Conservation (phyloP, 2,113 vertebrate genomes). For the Trichomycterus rosablanca region DNA sequence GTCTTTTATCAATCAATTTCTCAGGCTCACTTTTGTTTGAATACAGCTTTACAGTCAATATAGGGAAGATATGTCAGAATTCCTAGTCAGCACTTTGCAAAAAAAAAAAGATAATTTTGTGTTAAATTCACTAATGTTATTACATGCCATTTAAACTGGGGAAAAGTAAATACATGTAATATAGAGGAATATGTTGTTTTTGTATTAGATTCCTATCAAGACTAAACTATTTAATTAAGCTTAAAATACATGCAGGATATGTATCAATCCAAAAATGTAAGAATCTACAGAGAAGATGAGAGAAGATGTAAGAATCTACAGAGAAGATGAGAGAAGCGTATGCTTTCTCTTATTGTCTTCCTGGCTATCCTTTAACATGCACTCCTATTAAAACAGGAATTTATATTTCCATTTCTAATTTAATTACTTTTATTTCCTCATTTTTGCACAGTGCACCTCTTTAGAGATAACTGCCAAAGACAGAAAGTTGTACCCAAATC, state of each 20-base stretch:
- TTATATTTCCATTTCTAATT: slow-evolving; percentile 43
- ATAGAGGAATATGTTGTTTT: neutral
- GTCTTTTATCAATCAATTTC: slow-evolving; percentile 25
- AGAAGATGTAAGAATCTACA: no score
- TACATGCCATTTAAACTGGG: slow-evolving; percentile 23
- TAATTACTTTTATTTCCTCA: slow-evolving; percentile 9
- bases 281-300: no score
- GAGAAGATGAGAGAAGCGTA: no score
- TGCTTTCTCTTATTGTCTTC: slow-evolving; percentile 31
- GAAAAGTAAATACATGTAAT: neutral
- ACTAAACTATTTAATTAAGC: slow-evolving; percentile 3
- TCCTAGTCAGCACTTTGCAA: neutral
- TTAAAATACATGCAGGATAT: slow-evolving; percentile 49
- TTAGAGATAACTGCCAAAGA: slow-evolving; percentile 27
- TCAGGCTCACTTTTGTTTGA: neutral
- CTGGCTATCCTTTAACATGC: slow-evolving; percentile 24
- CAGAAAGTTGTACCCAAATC: slow-evolving; percentile 31
- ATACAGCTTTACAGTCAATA: slow-evolving; percentile 18
- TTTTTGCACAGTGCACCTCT: slow-evolving; percentile 64
- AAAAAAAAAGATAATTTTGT: no score
- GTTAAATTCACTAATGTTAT: slow-evolving; percentile 1
- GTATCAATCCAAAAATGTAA: no score
- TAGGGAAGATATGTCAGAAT: slow-evolving; percentile 9
- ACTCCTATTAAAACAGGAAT: slow-evolving; percentile 33
- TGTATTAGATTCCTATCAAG: slow-evolving; percentile 10